Conservation (phyloP, 1,140 invertebrate genomes). For the Sarcophaga bullata region DNA sequence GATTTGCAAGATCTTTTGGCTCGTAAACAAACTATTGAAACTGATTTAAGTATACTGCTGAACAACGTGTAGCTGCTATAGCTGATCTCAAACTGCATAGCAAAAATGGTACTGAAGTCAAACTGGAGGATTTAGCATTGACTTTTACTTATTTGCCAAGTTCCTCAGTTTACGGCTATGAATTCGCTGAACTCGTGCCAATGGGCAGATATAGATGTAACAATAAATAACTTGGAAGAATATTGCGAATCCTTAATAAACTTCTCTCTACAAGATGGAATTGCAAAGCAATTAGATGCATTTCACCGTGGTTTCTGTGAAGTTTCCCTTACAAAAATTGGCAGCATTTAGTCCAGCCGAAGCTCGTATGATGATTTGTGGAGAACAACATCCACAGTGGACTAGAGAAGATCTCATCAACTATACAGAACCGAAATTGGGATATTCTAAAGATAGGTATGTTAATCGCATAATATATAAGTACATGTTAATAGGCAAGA, state of each 20-base stretch:
- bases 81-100: constrained; percentile 74
- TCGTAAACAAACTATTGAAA: constrained; percentile 76
- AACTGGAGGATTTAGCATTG: constrained; percentile 85
- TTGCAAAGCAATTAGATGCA: constrained; percentile 88
- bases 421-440: constrained; percentile 98
- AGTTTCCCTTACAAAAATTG: constrained; percentile 92
- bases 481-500: too few species aligned
- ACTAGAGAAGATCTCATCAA: constrained; percentile 94
- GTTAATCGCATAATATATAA: neutral
- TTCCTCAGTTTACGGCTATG: constrained; percentile 77
- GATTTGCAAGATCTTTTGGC: constrained; percentile 78
- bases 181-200: constrained; percentile 70
- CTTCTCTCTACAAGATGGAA: constrained; percentile 89
- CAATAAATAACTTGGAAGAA: constrained; percentile 89
- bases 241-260: constrained; percentile 88
- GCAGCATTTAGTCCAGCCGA: constrained; percentile 93
- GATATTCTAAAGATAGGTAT: constrained; percentile 95
- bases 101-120: constrained; percentile 70
- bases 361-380: constrained; percentile 91
- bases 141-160: constrained; percentile 89
- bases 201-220: constrained; percentile 76
- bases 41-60: constrained; percentile 72
- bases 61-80: constrained; percentile 72
- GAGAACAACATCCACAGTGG: constrained; percentile 97
- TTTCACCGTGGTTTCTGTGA: constrained; percentile 89